These are phyloP conservation scores for Heliconius charithonia DNA, from an alignment of 2,888 invertebrate genomes.

Conservation along the genomic window DNA sequence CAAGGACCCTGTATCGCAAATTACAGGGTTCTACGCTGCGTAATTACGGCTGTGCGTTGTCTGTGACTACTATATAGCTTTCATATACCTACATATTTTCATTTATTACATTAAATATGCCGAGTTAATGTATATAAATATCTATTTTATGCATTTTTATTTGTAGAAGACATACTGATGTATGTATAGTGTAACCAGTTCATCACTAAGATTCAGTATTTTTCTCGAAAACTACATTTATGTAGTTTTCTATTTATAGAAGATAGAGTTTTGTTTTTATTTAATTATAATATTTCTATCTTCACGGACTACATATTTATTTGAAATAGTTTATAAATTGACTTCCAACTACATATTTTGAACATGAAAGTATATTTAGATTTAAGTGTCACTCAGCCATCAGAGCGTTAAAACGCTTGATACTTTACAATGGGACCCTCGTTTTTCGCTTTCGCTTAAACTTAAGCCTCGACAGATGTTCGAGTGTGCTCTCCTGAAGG, in stretches of 20 bases:
- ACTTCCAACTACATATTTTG: background rate
- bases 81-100: no score
- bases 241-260: background rate
- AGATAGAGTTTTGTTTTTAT: background rate
- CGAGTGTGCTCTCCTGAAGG: conserved; percentile 64
- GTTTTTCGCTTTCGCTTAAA: conserved; percentile 50
- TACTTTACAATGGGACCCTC: conserved; percentile 42
- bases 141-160: no score
- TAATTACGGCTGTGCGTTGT: no score
- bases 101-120: no score
- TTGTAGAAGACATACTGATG: no score
- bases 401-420: conserved; percentile 45
- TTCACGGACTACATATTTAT: background rate
- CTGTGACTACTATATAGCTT: no score
- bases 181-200: background rate
- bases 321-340: background rate
- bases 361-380: conserved; percentile 18
- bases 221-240: background rate
- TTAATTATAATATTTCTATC: background rate
- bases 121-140: no score
- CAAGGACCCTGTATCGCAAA: no score
- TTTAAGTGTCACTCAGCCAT: conserved; percentile 40
- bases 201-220: background rate
- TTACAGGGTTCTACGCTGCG: no score
- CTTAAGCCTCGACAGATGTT: conserved; percentile 70